Evolutionary conservation across 2,113 vertebrate species (phyloP), one percentile per base, ranked within the genome.

Genomic region (Carettochelys insculpta): DNA sequence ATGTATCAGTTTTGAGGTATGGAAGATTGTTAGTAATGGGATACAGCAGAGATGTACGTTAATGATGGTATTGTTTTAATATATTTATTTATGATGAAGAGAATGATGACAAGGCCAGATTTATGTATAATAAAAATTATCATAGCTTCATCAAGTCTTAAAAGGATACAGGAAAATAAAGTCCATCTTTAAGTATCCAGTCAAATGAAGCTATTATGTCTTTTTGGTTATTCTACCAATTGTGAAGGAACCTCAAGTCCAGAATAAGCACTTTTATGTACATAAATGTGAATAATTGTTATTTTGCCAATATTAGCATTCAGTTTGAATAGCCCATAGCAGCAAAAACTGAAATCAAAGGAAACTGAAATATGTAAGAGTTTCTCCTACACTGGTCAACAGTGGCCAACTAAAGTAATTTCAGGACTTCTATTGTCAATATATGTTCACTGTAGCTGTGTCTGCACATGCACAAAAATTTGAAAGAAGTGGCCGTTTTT

Each of bases 31-130:
- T 68, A 96, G 93, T 94, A 95, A 85, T 48, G 53, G 88, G 83
- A 94, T 97, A 92, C 95, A 95, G 91, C 87, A 93, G 95, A 89
- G 93, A 93, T 95, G 93, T 92, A 95, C 81, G 82, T 92, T 16
- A 73, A 92, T 85, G 90, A 94, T 93, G 81, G 76, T 85, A 92
- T 96, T 96, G 96, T 97, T 93, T 97, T 88, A 92, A 94, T 94
- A 96, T 96, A 93, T 94, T 92, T 97, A 93, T 96, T 93, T 93
- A 94, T 86, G 95, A 95, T 96, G 88, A 92, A 77, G 87, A 96
- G 90, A 93, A 96, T 88, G 94, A 90, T 0, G 27, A 87, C 85
- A 94, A 92, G 94, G 92, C 94, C 94, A 90, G 8, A 0, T 90
- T 95, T 94, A 90, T 94, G 92, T 94, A 97, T 94, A 90, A 95